Conservation (phyloP, 2,797 vertebrate genomes). For the Erethizon dorsatum region DNA sequence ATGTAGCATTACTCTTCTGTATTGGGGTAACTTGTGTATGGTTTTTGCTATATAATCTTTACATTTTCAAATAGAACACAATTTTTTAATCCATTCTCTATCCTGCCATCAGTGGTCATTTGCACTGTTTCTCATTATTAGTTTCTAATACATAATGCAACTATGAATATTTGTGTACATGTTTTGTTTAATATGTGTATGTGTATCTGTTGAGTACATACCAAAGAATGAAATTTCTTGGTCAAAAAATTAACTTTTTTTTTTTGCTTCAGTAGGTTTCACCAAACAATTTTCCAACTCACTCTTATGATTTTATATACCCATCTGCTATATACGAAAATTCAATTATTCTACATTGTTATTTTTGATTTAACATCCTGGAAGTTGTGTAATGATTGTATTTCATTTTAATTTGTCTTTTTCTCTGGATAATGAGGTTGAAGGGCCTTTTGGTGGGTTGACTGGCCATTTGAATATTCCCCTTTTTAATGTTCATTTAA, state of each 20-base stretch:
- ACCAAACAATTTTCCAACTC: background rate
- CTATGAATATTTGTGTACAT: background rate
- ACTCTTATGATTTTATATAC: background rate
- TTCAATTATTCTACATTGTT: background rate
- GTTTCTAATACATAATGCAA: background rate
- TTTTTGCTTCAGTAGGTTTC: background rate
- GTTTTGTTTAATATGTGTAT: background rate
- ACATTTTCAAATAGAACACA: background rate
- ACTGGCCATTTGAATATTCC: background rate
- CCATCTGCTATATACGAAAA: background rate
- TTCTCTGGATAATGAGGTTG: background rate
- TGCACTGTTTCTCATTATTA: background rate
- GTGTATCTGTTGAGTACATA: too few relatives aligned
- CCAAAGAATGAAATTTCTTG: background rate
- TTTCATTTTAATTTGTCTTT: background rate
- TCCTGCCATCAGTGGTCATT: background rate
- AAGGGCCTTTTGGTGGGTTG: background rate
- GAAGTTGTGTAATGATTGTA: too few relatives aligned
- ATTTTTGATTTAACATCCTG: background rate
- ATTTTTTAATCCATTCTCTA: too few relatives aligned
- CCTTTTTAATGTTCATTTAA: background rate
- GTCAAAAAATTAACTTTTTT: background rate
- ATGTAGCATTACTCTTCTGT: background rate
- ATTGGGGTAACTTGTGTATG: background rate
- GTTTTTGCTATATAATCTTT: background rate